These are phyloP conservation scores for Archaeoteleia sp. DNA, from an alignment of 2,888 invertebrate genomes.

Conservation along the genomic window DNA sequence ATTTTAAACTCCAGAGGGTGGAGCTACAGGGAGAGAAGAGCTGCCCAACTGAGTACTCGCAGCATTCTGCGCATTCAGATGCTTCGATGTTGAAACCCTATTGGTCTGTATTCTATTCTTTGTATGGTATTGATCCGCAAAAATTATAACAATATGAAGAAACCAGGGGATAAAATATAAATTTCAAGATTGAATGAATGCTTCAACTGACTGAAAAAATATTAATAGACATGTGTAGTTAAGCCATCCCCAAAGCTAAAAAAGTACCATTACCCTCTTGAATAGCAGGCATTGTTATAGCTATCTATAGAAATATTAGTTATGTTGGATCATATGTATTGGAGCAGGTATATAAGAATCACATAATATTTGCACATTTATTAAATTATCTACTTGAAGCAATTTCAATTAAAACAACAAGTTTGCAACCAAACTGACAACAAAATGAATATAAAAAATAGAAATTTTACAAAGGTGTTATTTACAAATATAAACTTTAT, in stretches of 20 bases:
- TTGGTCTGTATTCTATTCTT: slow-evolving; percentile 68
- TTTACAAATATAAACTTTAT: too few relatives aligned
- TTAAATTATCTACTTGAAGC: too few relatives aligned
- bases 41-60: slow-evolving; percentile 57
- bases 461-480: too few relatives aligned
- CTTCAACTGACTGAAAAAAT: slow-evolving; percentile 59
- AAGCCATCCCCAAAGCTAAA: slow-evolving; percentile 48
- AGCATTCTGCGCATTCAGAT: slow-evolving; percentile 68
- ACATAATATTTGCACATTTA: too few relatives aligned
- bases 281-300: slow-evolving; percentile 57
- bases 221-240: slow-evolving; percentile 60
- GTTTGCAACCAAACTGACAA: too few relatives aligned
- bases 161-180: slow-evolving; percentile 52
- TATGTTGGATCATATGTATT: too few relatives aligned
- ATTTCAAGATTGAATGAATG: slow-evolving; percentile 46
- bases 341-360: too few relatives aligned
- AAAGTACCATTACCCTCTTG: slow-evolving; percentile 58
- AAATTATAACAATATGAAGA: slow-evolving; percentile 69
- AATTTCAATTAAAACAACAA: too few relatives aligned
- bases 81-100: slow-evolving; percentile 65
- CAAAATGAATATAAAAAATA: too few relatives aligned
- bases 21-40: slow-evolving; percentile 53
- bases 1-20: slow-evolving; percentile 60
- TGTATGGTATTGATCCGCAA: slow-evolving; percentile 73
- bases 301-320: slow-evolving; percentile 63